A percentile compares a stretch with the other conserved stretches of the same genome.
Evolutionary conservation across 37 sponge, comb jelly and placozoan species (phyloP).

Genomic region (Halichondria panicea): DNA sequence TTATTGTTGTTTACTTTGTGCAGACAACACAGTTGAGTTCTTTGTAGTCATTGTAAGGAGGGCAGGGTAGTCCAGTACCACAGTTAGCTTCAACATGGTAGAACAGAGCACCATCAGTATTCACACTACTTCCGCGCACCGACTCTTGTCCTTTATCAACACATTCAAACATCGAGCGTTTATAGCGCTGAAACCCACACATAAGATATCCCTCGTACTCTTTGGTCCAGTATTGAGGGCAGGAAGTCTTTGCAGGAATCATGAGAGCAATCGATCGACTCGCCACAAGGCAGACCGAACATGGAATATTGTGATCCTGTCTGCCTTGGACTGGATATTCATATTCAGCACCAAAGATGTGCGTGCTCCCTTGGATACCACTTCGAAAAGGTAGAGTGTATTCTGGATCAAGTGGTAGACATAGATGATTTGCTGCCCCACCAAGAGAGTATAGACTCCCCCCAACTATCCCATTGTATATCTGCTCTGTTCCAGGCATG

Average conservation of each 20-base stretch:
- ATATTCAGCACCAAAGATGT: slow-evolving; percentile 47
- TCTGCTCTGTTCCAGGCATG: no score
- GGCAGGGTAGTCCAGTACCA: slow-evolving; percentile 36
- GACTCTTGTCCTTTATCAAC: slow-evolving; percentile 26
- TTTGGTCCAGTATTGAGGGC: slow-evolving; percentile 37
- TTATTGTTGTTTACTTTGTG: slow-evolving; percentile 32
- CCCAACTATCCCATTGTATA: neutral
- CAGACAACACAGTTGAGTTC: slow-evolving; percentile 59
- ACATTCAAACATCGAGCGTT: slow-evolving; percentile 29
- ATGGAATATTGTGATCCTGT: slow-evolving; percentile 29
- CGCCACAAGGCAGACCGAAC: slow-evolving; percentile 49
- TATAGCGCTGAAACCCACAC: neutral
- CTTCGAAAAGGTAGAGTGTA: slow-evolving; percentile 13
- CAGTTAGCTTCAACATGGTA: slow-evolving; percentile 38
- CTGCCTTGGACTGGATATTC: slow-evolving; percentile 8
- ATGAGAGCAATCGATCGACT: slow-evolving; percentile 6
- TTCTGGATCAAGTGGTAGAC: slow-evolving; percentile 26
- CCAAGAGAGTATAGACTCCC: neutral
- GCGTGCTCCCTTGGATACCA: slow-evolving; percentile 10
- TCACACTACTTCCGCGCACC: slow-evolving; percentile 10
- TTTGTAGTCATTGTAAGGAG: slow-evolving; percentile 40
- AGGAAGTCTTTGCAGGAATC: slow-evolving; percentile 32
- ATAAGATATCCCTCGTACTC: slow-evolving; percentile 60
- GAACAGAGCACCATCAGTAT: slow-evolving; percentile 37
- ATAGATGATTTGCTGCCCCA: slow-evolving; percentile 14